Evolutionary conservation across 2,113 vertebrate species (phyloP), one percentile per base, ranked within the genome.

Genomic region (Paramisgurnus dabryanus): DNA sequence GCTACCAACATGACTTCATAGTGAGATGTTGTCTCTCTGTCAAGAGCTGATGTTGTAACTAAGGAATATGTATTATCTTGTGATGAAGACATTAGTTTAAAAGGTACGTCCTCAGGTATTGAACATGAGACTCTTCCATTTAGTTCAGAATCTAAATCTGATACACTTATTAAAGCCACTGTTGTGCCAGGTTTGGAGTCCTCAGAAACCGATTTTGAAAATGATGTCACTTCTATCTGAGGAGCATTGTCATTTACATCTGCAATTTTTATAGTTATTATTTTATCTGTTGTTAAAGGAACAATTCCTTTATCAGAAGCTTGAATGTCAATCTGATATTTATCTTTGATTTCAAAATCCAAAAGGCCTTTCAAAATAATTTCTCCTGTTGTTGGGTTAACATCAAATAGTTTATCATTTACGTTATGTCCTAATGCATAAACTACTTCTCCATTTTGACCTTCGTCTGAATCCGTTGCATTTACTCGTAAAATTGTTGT

Each of bases 181-280:
- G 86, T 88, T 9, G 90, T 92, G 15, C 92, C 90, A 18, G 67
- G 60, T 49, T 74, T 87, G 0, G 87, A 83, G 64, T 92, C 83
- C 65, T 92, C 91, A 0, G 80, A 67, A 57, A 97, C 88, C 0
- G 94, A 89, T 53, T 92, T 96, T 10, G 95, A 95, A 82, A 96
- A 86, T 17, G 95, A 96, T 0, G 94, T 96, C 66, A 98, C 87
- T 63, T 95, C 90, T 76, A 98, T 94, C 61, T 95, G 93, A 1
- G 96, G 96, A 0, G 85, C 80, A 6, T 97, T 97, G 57, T 93
- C 92, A 47, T 93, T 93, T 15, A 89, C 0, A 12, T 93, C 92
- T 1, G 87, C 53, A 11, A 93, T 78, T 1, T 89, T 86, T 45
- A 93, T 86, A 0, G 84, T 82, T 2, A 93, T 84, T 6, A 12